Evolutionary conservation across 2,113 vertebrate genomes (phyloP), one percentile per base, ranked within the genome.

Genomic region (Protobothrops flavoviridis): DNA sequence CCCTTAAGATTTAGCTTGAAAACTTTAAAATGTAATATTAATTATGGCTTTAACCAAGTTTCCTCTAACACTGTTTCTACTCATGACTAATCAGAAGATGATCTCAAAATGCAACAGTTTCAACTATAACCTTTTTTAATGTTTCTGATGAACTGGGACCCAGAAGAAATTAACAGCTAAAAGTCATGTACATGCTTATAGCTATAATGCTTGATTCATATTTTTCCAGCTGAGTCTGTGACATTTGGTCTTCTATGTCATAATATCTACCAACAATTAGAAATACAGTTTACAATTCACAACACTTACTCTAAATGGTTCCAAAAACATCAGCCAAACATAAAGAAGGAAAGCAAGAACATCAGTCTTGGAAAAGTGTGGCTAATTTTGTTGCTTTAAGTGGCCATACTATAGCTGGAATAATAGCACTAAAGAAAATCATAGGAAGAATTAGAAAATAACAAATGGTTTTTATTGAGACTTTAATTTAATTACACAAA

Each of bases 381-480:
- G 33, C 23, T 61, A 90, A 87, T 90, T 87, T 53, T 93, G 48
- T 91, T 91, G 4, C 12, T 64, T 87, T 39, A 88, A 87, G 88
- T 53, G 56, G 24, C 26, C 55, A n/a, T 48, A 55, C 23, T 88
- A 50, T 24, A 88, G 57, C 57, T 81, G 26, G 59, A 88, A 39
- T 33, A 93, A 93, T 88, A 39, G 5, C 48, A 88, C 87, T 90
- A 69, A 87, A 87, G 85, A 90, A 33, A 57, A 52, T 88, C 92
- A 88, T 29, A 23, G 53, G 90, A 20, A 33, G 86, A 50, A 91
- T 81, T 91, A 88, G 90, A 91, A 93, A 93, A 91, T 93, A 90
- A 90, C 90, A 90, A 61, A 93, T 93, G 74, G 3, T 87, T 88
- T 53, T 74, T 91, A 88, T 56, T 74, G 90, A 88, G 59, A 81